Conservation (phyloP, 2,113 vertebrate species). For the Takifugu bimaculatus region DNA sequence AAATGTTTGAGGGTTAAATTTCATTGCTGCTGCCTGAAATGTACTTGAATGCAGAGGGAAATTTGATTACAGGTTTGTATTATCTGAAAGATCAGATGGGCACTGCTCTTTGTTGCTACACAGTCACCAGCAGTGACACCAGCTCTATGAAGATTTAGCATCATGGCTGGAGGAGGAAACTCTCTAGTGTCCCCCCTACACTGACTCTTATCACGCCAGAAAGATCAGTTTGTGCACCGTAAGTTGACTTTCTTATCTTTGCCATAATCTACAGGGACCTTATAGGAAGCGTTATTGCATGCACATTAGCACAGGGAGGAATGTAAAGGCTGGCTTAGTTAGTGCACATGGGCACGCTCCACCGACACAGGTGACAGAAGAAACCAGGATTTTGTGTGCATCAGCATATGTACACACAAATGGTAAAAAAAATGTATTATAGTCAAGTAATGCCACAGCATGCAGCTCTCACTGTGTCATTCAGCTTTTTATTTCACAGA, state of each 20-base stretch:
- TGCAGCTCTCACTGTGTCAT: constrained; percentile 47
- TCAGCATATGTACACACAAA: constrained; percentile 37
- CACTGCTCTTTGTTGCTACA: not conserved
- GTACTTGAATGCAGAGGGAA: too few species aligned
- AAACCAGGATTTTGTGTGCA: constrained; percentile 57
- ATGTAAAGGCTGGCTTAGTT: constrained; percentile 32
- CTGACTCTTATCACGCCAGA: constrained; percentile 50
- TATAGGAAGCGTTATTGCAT: constrained; percentile 39
- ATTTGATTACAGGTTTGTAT: too few species aligned
- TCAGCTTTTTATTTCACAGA: constrained; percentile 31
- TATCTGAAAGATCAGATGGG: too few species aligned
- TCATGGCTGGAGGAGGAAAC: constrained; percentile 40
- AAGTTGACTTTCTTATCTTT: constrained; percentile 50
- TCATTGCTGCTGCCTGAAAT: too few species aligned
- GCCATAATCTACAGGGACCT: constrained; percentile 35
- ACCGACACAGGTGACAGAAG: constrained; percentile 31
- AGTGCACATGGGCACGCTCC: constrained; percentile 15
- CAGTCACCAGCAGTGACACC: constrained; percentile 3
- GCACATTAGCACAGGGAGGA: constrained; percentile 24
- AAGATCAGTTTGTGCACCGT: constrained; percentile 37
- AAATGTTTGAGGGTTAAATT: too few species aligned
- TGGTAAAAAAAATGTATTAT: constrained; percentile 29
- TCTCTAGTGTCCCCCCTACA: constrained; percentile 44
- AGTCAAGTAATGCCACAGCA: constrained; percentile 33
- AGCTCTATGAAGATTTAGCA: constrained; percentile 45